Conservation (phyloP, 2,888 invertebrate species). For the Athalia circularis region DNA sequence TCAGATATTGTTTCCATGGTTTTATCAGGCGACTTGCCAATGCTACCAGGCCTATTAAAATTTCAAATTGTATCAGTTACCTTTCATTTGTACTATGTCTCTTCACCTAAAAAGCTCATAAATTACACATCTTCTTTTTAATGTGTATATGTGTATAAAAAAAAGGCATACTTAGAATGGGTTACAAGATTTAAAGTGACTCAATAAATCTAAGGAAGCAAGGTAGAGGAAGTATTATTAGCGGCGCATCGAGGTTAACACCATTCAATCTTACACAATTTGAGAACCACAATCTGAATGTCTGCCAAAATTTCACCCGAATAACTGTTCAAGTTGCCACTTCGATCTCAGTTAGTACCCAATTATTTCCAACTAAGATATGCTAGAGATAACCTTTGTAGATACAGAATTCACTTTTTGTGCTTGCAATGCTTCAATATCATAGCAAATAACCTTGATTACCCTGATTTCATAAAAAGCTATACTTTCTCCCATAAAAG, state of each 20-base stretch:
- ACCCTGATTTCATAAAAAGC: no score
- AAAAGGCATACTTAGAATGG: not conserved
- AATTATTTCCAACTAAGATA: conserved; percentile 26
- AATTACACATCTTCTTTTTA: no score
- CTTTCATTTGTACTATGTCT: not conserved
- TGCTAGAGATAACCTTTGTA: conserved; percentile 26
- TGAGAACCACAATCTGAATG: conserved; percentile 39
- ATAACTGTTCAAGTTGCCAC: conserved; percentile 10
- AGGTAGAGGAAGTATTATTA: conserved; percentile 43
- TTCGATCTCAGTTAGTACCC: conserved; percentile 31
- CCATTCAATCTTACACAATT: conserved; percentile 40
- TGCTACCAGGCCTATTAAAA: conserved; percentile 57
- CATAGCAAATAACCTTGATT: not conserved
- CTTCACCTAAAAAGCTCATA: no score
- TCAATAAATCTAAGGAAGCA: conserved; percentile 10
- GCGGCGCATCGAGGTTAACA: conserved; percentile 33
- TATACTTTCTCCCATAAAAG: no score
- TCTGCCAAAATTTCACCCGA: conserved; percentile 23
- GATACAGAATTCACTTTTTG: not conserved
- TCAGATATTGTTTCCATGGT: conserved; percentile 64
- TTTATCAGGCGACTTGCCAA: conserved; percentile 58
- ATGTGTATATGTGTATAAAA: not conserved
- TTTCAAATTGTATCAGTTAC: not conserved
- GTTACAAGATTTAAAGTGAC: not conserved
- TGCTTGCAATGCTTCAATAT: not conserved